Percentiles rank a stretch among this genome's conserved stretches.
Evolutionary conservation across 2,888 invertebrate genomes (phyloP).

Genomic region (Drosophila lutescens): DNA sequence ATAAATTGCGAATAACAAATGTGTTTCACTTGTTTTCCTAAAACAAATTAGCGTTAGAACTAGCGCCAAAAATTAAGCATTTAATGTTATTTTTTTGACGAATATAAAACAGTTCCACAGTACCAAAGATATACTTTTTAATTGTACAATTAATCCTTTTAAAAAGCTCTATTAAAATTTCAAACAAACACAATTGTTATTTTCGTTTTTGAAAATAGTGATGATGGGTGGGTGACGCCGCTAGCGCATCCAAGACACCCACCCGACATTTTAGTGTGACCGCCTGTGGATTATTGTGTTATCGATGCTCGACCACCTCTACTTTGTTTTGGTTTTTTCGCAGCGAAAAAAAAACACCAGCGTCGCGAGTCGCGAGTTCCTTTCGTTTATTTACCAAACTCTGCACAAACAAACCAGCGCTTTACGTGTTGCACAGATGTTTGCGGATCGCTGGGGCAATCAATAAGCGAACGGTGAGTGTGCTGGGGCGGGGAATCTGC

Average conservation of each 20-base stretch:
- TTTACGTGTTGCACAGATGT: slow-evolving; percentile 60
- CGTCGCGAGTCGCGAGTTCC: slow-evolving; percentile 30
- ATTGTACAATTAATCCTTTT: too few species aligned
- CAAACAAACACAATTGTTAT: too few species aligned
- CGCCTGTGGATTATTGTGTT: too few species aligned
- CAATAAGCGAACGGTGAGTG: slow-evolving; percentile 35
- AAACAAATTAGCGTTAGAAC: not conserved
- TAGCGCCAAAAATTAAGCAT: not conserved
- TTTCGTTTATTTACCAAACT: slow-evolving; percentile 59
- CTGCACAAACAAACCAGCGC: slow-evolving; percentile 46
- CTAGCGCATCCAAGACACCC: too few species aligned
- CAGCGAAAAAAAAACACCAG: slow-evolving; percentile 17
- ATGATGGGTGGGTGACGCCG: too few species aligned
- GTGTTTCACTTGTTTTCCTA: slow-evolving; percentile 24
- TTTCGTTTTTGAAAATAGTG: too few species aligned
- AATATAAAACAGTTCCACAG: too few species aligned
- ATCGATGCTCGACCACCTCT: too few species aligned
- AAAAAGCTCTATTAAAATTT: too few species aligned
- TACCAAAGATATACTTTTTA: too few species aligned
- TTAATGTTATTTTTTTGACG: too few species aligned
- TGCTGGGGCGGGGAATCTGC: not conserved
- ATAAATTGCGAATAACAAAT: slow-evolving; percentile 43
- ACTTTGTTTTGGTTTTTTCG: slow-evolving; percentile 18
- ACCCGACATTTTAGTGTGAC: too few species aligned
- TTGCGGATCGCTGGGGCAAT: slow-evolving; percentile 42